Percentiles rank a stretch among this genome's conserved stretches.
phyloP scores from a whole-genome alignment of 2,113 vertebrate genomes.

The Pogona vitticeps region DNA sequence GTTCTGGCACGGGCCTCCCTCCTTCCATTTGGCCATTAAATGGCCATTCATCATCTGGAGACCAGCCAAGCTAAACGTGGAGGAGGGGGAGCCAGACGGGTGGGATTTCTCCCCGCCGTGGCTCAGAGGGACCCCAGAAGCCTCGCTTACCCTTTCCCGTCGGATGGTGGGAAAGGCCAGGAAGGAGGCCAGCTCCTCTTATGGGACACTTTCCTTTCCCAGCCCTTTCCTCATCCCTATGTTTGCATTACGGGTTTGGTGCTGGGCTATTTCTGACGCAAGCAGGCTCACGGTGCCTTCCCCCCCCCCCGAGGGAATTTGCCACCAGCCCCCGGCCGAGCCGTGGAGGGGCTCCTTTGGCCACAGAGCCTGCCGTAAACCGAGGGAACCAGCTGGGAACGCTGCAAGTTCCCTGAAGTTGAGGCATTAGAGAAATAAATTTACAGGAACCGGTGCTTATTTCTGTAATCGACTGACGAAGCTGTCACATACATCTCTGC shows the following conservation, averaged over 20 bases:
- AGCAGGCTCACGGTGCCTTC: background rate
- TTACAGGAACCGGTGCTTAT: too few species aligned
- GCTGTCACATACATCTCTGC: too few species aligned
- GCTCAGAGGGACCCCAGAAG: background rate
- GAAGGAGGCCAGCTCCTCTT: background rate
- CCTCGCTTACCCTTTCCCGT: background rate
- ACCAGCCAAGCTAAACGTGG: background rate
- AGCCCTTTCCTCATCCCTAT: background rate
- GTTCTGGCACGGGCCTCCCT: background rate
- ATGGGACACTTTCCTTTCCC: background rate
- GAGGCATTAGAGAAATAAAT: too few species aligned
- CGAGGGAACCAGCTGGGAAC: too few species aligned
- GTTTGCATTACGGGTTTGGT: background rate
- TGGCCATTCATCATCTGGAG: background rate
- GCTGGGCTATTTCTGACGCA: background rate
- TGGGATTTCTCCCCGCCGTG: background rate
- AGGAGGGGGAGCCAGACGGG: background rate
- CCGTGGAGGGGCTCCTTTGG: background rate
- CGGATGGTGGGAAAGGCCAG: conserved; percentile 14
- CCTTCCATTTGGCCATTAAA: background rate
- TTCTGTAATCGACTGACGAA: too few species aligned
- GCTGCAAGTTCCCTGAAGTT: too few species aligned
- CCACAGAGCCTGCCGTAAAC: too few species aligned
- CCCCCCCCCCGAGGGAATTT: too few species aligned
- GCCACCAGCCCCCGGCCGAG: background rate